phyloP scores from a whole-genome alignment of 1,140 invertebrate species.

The Drosophila virilis region DNA sequence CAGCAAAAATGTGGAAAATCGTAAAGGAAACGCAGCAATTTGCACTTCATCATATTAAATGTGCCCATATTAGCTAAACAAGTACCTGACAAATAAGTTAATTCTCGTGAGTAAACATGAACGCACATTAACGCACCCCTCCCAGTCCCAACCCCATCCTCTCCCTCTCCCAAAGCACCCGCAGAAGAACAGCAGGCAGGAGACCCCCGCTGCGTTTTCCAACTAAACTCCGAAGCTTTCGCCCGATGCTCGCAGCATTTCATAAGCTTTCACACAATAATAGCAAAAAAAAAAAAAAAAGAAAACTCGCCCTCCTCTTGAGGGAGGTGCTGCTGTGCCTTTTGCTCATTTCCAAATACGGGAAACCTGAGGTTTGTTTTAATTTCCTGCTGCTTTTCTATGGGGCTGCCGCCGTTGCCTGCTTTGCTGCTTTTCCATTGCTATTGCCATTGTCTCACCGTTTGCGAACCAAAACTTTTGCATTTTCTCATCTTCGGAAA shows the following conservation, averaged over 20 bases:
- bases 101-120: slow-evolving; percentile 77
- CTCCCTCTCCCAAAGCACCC: background rate
- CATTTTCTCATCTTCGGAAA: slow-evolving; percentile 83
- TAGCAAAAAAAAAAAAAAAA: slow-evolving; percentile 9
- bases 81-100: slow-evolving; percentile 83
- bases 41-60: slow-evolving; percentile 79
- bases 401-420: slow-evolving; percentile 26
- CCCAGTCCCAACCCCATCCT: background rate
- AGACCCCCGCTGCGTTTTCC: slow-evolving; percentile 8
- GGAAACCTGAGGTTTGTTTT: slow-evolving; percentile 83
- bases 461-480: slow-evolving; percentile 72
- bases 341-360: slow-evolving; percentile 81
- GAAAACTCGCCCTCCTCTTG: background rate
- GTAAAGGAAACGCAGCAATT: slow-evolving; percentile 56
- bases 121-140: slow-evolving; percentile 67
- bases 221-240: slow-evolving; percentile 21
- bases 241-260: slow-evolving; percentile 29
- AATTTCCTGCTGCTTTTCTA: slow-evolving; percentile 81
- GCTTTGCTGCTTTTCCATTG: background rate
- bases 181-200: slow-evolving; percentile 7
- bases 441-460: slow-evolving; percentile 61
- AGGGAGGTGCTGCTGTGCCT: slow-evolving; percentile 23
- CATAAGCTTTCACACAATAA: slow-evolving; percentile 27
- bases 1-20: slow-evolving; percentile 14
- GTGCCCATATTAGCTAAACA: slow-evolving; percentile 79